Percentiles rank a stretch among this genome's conserved stretches.
phyloP scores from a whole-genome alignment of 2,797 vertebrate species.

The Tenualosa thibaudeaui region DNA sequence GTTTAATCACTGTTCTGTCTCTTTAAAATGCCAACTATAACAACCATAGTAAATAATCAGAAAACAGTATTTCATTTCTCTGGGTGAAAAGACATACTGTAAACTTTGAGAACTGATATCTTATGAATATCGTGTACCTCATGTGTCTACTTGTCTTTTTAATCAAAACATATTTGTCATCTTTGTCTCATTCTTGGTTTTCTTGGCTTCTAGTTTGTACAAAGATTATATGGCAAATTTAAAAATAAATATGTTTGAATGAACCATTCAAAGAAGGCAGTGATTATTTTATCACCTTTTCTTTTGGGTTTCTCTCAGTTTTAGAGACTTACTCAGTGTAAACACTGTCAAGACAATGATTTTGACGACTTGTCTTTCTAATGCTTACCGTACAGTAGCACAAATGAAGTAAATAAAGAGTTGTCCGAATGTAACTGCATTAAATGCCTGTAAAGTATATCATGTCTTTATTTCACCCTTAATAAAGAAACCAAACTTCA shows the following conservation, averaged over 20 bases:
- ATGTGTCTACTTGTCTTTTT: not conserved
- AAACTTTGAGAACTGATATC: constrained; percentile 2
- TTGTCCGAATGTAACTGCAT: not conserved
- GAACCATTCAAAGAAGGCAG: not conserved
- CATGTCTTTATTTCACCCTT: not conserved
- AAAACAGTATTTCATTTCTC: too few species aligned
- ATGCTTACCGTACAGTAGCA: not conserved
- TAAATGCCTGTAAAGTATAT: not conserved
- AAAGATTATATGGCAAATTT: not conserved
- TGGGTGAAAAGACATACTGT: too few species aligned
- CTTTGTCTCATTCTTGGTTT: not conserved
- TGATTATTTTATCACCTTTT: not conserved
- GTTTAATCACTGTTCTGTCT: too few species aligned
- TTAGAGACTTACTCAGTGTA: not conserved
- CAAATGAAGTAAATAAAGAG: not conserved
- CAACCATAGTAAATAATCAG: too few species aligned
- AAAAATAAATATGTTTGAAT: not conserved
- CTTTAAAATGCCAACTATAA: too few species aligned
- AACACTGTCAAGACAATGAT: not conserved
- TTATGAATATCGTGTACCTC: not conserved
- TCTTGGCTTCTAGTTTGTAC: not conserved
- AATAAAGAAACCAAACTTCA: not conserved
- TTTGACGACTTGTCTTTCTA: not conserved
- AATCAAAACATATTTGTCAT: not conserved
- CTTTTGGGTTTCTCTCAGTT: not conserved